phyloP scores from a whole-genome alignment of 2,113 vertebrate species.

The Polyodon spathula region DNA sequence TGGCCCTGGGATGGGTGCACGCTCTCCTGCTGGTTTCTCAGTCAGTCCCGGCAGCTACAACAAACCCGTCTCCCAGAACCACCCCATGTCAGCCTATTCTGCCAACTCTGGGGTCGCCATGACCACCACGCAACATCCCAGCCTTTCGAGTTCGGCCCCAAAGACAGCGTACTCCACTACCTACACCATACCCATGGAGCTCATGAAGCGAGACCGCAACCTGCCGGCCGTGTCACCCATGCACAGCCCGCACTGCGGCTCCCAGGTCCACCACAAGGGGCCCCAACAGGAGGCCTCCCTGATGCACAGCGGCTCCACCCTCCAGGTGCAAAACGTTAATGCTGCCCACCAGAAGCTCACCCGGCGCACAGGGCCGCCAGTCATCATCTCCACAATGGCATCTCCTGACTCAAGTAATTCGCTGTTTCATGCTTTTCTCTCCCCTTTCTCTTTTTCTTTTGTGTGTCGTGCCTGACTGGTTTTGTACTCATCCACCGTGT shows the following conservation, averaged over 20 bases:
- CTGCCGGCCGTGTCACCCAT: conserved; percentile 52
- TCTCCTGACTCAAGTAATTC: conserved; percentile 91
- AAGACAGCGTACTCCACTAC: conserved; percentile 84
- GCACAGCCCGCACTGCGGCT: conserved; percentile 70
- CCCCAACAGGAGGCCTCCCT: conserved; percentile 42
- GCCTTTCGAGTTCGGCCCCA: conserved; percentile 53
- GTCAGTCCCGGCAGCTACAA: conserved; percentile 41
- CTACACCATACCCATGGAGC: conserved; percentile 92
- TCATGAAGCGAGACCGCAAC: conserved; percentile 85
- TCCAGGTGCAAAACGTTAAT: conserved; percentile 41
- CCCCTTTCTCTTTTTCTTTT: conserved; percentile 3
- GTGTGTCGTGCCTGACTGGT: conserved; percentile 1
- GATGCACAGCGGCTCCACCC: conserved; percentile 27
- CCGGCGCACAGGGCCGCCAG: conserved; percentile 83
- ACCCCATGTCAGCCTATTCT: conserved; percentile 52
- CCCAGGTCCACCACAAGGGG: conserved; percentile 70
- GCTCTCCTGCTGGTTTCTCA: conserved; percentile 40
- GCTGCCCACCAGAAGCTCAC: conserved; percentile 76
- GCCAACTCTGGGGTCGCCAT: conserved; percentile 52
- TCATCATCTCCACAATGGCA: conserved; percentile 90
- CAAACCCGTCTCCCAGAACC: conserved; percentile 45
- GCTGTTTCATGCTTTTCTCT: not conserved
- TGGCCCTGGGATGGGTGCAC: conserved; percentile 36
- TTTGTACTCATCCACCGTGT: conserved; percentile 15
- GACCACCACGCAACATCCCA: conserved; percentile 40